A percentile compares a stretch with the other conserved stretches of the same genome.
phyloP scores from a whole-genome alignment of 2,113 vertebrate genomes.

The Ictidomys tridecemlineatus region DNA sequence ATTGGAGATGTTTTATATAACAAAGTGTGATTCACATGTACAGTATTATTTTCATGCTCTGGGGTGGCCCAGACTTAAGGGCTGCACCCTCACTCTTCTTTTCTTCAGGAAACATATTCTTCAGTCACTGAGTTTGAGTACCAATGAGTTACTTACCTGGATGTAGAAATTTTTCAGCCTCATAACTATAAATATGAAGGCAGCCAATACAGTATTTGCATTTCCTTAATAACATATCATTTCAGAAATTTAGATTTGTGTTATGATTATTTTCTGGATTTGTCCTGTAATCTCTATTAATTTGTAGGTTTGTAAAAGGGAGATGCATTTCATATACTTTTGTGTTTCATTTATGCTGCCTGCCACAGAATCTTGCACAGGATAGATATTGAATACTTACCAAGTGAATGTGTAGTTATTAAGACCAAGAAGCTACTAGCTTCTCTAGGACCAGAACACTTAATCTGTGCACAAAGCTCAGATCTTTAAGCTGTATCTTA shows the following conservation, averaged over 20 bases:
- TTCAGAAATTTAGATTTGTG: slow-evolving; percentile 31
- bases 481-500: neutral
- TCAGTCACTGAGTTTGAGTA: neutral
- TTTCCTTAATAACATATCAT: neutral
- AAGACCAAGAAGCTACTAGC: neutral
- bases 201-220: neutral
- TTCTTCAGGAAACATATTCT: neutral
- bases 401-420: neutral
- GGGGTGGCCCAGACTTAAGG: neutral
- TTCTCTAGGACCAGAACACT: neutral
- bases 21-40: neutral
- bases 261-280: neutral
- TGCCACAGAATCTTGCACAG: neutral
- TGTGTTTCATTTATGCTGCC: neutral
- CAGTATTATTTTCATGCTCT: neutral
- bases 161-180: neutral
- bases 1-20: neutral
- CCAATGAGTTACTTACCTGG: neutral
- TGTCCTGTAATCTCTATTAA: neutral
- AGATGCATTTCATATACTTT: neutral
- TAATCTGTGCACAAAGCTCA: neutral
- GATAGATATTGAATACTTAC: neutral
- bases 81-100: neutral
- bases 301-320: slow-evolving; percentile 17
- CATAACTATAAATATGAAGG: neutral